A percentile compares a stretch with the other conserved stretches of the same genome.
Conservation (phyloP, 2,797 vertebrate genomes). For the Peromyscus melanophrys region DNA sequence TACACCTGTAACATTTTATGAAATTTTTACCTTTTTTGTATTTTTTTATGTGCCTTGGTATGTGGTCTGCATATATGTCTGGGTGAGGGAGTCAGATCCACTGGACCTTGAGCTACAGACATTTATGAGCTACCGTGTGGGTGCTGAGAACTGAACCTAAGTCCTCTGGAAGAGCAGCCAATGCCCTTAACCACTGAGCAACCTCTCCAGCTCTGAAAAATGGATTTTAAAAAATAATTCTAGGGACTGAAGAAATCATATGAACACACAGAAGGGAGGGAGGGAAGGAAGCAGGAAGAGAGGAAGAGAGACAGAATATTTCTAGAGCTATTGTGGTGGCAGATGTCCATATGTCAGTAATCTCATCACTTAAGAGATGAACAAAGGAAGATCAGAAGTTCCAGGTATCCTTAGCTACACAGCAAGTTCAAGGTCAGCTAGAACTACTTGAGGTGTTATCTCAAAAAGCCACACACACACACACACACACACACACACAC, state of each 20-base stretch:
- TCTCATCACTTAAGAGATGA: background rate
- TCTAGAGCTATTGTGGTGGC: background rate
- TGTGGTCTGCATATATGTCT: background rate
- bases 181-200: background rate
- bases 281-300: background rate
- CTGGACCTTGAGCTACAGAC: background rate
- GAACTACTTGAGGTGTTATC: background rate
- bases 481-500: background rate
- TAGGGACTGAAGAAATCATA: background rate
- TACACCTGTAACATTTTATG: background rate
- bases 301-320: background rate
- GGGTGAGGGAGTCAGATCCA: background rate
- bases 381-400: background rate
- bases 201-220: background rate
- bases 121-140: background rate
- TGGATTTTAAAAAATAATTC: constrained; percentile 15
- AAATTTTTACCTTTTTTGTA: background rate
- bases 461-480: background rate
- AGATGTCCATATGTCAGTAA: background rate
- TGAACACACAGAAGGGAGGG: background rate
- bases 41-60: background rate
- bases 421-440: background rate
- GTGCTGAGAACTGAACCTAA: background rate
- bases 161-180: background rate
- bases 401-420: background rate